phyloP scores from a whole-genome alignment of 53 echinoderm and acorn worm genomes.

The Zoroaster sp. region DNA sequence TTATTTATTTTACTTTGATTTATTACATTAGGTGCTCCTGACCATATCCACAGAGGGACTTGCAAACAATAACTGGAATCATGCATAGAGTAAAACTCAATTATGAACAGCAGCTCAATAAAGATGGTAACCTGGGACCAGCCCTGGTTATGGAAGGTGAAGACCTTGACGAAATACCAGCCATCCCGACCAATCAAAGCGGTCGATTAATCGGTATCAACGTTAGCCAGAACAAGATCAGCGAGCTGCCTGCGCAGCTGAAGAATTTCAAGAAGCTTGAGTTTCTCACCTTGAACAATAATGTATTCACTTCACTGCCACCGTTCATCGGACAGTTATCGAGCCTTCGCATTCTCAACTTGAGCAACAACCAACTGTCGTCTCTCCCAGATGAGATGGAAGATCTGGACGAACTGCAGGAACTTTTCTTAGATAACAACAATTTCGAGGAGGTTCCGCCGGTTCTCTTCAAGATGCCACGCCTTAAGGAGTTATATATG shows the following conservation, averaged over 20 bases:
- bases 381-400: conserved; percentile 75
- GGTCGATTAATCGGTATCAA: conserved; percentile 67
- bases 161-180: conserved; percentile 70
- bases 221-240: conserved; percentile 74
- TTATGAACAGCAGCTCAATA: conserved; percentile 65
- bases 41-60: not conserved
- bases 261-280: conserved; percentile 79
- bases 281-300: conserved; percentile 74
- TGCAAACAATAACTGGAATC: not conserved
- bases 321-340: conserved; percentile 72
- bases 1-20: too few species aligned
- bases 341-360: conserved; percentile 77
- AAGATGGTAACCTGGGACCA: conserved; percentile 74
- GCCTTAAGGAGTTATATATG: conserved; percentile 80
- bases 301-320: conserved; percentile 72
- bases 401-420: conserved; percentile 79
- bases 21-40: too few species aligned
- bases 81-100: conserved; percentile 17
- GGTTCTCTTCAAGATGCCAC: conserved; percentile 66
- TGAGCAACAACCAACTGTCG: conserved; percentile 73
- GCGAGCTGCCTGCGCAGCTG: conserved; percentile 69
- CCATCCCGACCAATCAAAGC: conserved; percentile 21
- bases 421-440: conserved; percentile 84
- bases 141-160: conserved; percentile 69
- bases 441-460: conserved; percentile 77